Base-by-base conservation (phyloP, 2,113 vertebrate genomes). In the Colaptes auratus region DNA sequence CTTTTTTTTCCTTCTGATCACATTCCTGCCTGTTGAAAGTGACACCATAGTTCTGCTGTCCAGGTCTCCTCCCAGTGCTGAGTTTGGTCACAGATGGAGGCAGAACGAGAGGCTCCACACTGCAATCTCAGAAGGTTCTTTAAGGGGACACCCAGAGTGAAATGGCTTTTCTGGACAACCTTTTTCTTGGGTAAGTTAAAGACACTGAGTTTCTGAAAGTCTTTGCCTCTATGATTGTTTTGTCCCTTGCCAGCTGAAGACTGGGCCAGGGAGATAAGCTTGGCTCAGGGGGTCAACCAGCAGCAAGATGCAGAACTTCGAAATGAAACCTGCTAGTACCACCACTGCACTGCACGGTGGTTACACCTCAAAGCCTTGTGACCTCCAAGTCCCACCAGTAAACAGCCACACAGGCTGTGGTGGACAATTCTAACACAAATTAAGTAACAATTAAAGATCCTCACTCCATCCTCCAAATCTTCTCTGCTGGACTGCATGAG, bases 301-400 rank as follows among this genome's bases (percentile, higher is more conserved):
- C 42, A 66, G 58, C 30, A 65, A 76, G 36, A 16, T 59, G 36
- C 44, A 89, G 28, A 70, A 46, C 52, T 55, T 76, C 58, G 53
- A 15, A 76, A 36, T 31, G 16, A 70, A 80, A 18, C 10, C 10
- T 0, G 0, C 21, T 52, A 33, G 48, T 27, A 58, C 33, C 42
- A 44, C 10, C 61, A 33, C 15, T 18, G 56, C 55, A 21, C 63
- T 50, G 27, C 2, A 0, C 0, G 0, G 35, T 27, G 42, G 50
- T 44, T 58, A 42, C 8, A 18, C 42, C 66, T 73, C 24, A n/a
- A 35, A 64, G 27, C 33, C 33, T 65, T 36, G 7, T 31, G 55
- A 58, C 35, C 35, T 36, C 60, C 1, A 6, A 52, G 39, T 78
- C 27, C 9, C 39, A 67, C 30, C 33, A 67, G 64, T 21, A 46